Conservation (phyloP, 2,113 vertebrate genomes). For the Varanus komodoensis region DNA sequence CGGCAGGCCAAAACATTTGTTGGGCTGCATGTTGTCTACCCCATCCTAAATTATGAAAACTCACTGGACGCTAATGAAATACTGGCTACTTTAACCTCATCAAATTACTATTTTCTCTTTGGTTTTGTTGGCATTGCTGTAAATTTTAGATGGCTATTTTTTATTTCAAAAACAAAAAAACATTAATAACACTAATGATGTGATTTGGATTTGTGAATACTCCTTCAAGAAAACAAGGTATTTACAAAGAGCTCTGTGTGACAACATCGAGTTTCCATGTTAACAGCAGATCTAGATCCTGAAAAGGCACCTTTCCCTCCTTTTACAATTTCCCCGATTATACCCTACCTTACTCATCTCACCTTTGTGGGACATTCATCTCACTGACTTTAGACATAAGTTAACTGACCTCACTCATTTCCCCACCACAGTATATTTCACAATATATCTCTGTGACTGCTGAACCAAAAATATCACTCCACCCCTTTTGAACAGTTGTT, state of each 20-base stretch:
- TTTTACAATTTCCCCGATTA: background rate
- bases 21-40: too few relatives aligned
- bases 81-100: background rate
- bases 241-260: background rate
- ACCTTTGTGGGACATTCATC: slow-evolving; percentile 31
- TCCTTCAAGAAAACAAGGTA: background rate
- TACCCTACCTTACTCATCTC: slow-evolving; percentile 42
- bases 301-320: background rate
- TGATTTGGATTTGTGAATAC: background rate
- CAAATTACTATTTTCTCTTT: background rate
- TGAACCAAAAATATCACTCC: slow-evolving; percentile 30
- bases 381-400: background rate
- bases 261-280: background rate
- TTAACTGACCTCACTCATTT: slow-evolving; percentile 11
- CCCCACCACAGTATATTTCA: slow-evolving; percentile 18
- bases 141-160: background rate
- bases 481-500: slow-evolving; percentile 45
- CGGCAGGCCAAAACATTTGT: too few relatives aligned
- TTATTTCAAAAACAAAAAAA: background rate
- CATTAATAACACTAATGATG: background rate
- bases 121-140: background rate
- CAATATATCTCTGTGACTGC: slow-evolving; percentile 50
- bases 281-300: background rate
- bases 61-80: too few relatives aligned
- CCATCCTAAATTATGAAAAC: background rate